These are phyloP conservation scores for Chaetophractus vellerosus DNA, from an alignment of 2,797 vertebrate genomes.

Conservation along the genomic window DNA sequence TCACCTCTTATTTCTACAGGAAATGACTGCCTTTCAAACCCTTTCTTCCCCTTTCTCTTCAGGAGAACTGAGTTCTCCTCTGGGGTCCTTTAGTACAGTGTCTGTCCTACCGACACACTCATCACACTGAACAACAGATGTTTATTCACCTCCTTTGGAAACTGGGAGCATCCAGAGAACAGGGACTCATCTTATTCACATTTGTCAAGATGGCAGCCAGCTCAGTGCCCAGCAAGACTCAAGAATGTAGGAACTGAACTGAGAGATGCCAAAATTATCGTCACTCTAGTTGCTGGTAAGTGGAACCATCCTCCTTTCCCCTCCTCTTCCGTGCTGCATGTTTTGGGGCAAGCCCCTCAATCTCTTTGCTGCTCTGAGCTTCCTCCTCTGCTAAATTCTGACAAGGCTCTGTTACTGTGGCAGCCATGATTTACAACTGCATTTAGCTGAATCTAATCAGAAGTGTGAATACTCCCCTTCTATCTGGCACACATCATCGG, in stretches of 20 bases:
- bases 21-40: background rate
- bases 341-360: background rate
- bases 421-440: constrained; percentile 95
- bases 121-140: background rate
- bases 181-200: background rate
- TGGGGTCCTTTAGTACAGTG: background rate
- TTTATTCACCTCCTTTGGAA: background rate
- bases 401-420: constrained; percentile 90
- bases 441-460: constrained; percentile 97
- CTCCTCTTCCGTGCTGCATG: background rate
- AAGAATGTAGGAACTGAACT: background rate
- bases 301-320: background rate
- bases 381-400: constrained; percentile 86
- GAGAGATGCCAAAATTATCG: background rate
- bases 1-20: background rate
- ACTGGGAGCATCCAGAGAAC: background rate
- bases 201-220: constrained; percentile 38
- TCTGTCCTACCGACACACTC: background rate
- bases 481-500: constrained; percentile 95
- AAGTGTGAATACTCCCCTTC: constrained; percentile 95
- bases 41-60: background rate
- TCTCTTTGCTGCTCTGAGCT: constrained; percentile 74
- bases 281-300: background rate
- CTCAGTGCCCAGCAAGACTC: background rate
- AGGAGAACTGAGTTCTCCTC: background rate